A percentile compares a stretch with the other conserved stretches of the same genome.
Evolutionary conservation across 2,797 vertebrate genomes (phyloP).

Genomic region (Steatocranus sp.): DNA sequence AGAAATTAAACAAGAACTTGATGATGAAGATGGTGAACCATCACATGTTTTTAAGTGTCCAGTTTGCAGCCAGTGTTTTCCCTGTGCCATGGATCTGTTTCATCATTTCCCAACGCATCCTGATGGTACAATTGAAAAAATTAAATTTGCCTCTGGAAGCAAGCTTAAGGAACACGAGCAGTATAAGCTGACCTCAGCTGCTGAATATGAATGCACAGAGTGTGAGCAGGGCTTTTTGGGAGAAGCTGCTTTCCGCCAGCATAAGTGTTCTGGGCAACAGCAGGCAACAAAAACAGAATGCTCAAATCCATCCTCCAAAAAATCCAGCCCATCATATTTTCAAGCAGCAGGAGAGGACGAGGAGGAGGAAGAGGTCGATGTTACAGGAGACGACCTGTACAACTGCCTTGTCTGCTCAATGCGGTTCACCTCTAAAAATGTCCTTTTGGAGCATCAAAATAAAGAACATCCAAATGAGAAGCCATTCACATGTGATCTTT

Average conservation of each 20-base stretch:
- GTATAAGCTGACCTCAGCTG: constrained; percentile 45
- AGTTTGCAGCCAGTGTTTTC: constrained; percentile 66
- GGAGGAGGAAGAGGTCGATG: constrained; percentile 74
- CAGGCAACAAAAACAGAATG: background rate
- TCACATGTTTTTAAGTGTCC: constrained; percentile 64
- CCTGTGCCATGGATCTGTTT: constrained; percentile 56
- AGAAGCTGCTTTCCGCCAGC: constrained; percentile 62
- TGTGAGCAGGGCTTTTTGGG: constrained; percentile 68
- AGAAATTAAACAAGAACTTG: background rate
- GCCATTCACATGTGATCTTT: constrained; percentile 68
- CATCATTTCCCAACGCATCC: constrained; percentile 69
- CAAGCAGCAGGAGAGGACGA: constrained; percentile 54
- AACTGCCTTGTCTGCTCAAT: constrained; percentile 64
- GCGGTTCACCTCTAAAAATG: constrained; percentile 67
- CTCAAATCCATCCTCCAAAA: background rate
- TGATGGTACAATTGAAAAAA: constrained; percentile 44
- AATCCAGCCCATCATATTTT: background rate
- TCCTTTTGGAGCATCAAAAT: constrained; percentile 75
- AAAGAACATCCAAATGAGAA: constrained; percentile 46
- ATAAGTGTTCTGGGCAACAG: constrained; percentile 55
- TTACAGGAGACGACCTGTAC: constrained; percentile 73
- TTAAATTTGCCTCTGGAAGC: constrained; percentile 45
- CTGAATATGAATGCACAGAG: constrained; percentile 69
- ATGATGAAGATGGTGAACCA: background rate
- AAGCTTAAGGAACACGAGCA: constrained; percentile 57